Base-by-base conservation (phyloP, 2,113 vertebrate species). In the Pedetes capensis region DNA sequence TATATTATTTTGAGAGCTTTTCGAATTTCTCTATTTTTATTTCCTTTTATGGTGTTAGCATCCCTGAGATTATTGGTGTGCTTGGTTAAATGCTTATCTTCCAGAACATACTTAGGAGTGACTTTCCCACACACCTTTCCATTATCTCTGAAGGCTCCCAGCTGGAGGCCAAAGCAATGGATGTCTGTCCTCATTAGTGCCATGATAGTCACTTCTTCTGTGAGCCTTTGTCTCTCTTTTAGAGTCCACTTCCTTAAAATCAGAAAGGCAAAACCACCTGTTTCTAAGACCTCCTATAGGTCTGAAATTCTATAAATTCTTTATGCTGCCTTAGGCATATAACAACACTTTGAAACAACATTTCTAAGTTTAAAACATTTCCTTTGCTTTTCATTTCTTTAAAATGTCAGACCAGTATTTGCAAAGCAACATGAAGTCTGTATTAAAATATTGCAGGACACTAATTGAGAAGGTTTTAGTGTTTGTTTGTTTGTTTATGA, bases 31-130 rank as follows among this genome's bases (percentile, higher is more conserved):
- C 8, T 57, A 6, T 64, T 53, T 68, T 85, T 66, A 6, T 83
- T 92, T 51, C 55, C 51, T 96, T 85, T 74, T 68, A 69, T n/a
- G 61, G 44, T 61, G 17, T 80, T 89, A 63, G 25, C 42, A 55
- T 82, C 75, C 64, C 75, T 92, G 20, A n/a, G 29, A 29, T 93
- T 74, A 47, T 61, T 79, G 78, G 18, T 66, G 44, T 44, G 63
- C 42, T 81, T 89, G 23, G 23, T 79, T 82, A 81, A 93, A 92
- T 83, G 27, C 29, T 95, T 87, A 44, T 79, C 37, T 74, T 95
- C 3, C 34, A 83, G 68, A 93, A 74, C 22, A 49, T 5, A 42
- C 75, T 71, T 71, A 34, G 63, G 51, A 29, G 32, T 5, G 8
- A 9, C 32, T 51, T 74, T 63, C 10, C 22, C 44, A 55, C 39